These are phyloP conservation scores for Archocentrus centrarchus DNA, from an alignment of 2,113 vertebrate genomes.

Conservation along the genomic window DNA sequence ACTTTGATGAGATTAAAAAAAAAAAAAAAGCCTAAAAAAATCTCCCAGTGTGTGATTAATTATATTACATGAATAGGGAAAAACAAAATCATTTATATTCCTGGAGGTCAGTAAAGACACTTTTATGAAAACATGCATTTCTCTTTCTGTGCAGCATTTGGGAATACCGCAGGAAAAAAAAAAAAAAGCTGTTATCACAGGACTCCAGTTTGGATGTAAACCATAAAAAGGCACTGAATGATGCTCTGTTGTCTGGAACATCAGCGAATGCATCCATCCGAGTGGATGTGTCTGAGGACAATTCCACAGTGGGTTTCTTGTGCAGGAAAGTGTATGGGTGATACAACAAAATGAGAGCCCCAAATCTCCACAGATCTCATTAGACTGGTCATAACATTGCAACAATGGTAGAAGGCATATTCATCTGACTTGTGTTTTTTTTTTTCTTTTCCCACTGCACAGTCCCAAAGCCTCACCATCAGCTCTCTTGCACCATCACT, in stretches of 20 bases:
- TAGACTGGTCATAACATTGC: conserved; percentile 73
- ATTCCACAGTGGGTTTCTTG: conserved; percentile 58
- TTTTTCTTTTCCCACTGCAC: background rate
- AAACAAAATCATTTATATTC: conserved; percentile 40
- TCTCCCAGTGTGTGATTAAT: conserved; percentile 9
- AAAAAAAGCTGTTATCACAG: conserved; percentile 24
- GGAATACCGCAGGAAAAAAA: conserved; percentile 21
- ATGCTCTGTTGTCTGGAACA: conserved; percentile 65
- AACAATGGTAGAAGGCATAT: conserved; percentile 70
- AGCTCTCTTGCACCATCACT: conserved; percentile 54
- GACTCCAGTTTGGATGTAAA: conserved; percentile 39
- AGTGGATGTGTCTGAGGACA: conserved; percentile 70
- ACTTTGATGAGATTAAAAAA: conserved; percentile 25
- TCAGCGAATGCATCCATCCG: conserved; percentile 72
- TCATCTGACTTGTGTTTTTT: conserved; percentile 59
- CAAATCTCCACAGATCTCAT: conserved; percentile 79
- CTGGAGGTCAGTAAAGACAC: background rate
- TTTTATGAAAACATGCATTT: conserved; percentile 31
- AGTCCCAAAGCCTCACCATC: conserved; percentile 46
- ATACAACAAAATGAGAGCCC: conserved; percentile 65
- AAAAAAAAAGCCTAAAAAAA: background rate
- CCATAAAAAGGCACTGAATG: conserved; percentile 48
- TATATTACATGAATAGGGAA: background rate
- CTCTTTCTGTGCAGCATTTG: conserved; percentile 19
- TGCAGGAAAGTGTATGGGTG: conserved; percentile 60